Evolutionary conservation across 1,140 invertebrate species (phyloP), one percentile per base, ranked within the genome.

Genomic region (Cherax destructor): DNA sequence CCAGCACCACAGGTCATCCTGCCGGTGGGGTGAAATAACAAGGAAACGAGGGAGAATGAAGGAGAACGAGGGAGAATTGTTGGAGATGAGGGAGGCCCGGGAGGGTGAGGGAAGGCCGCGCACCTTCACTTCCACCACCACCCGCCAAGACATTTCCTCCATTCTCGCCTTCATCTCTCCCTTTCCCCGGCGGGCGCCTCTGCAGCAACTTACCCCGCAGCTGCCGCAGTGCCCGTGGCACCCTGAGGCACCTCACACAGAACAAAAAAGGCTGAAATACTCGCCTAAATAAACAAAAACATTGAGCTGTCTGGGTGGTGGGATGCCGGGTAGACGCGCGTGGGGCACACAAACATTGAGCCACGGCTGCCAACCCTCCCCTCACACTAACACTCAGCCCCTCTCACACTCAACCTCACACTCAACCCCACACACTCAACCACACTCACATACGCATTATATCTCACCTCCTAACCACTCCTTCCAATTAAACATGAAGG

Each of bases 311-410:
- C 52, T 65, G 52, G 72, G 76, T 52, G 76, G 56, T 74, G 77
- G 47, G 88, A 85, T 78, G 83, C 81, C 88, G 81, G 88, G 88
- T 78, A 76, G 88, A 91, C 88, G 88, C 88, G 88, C 88, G 88
- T 90, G 85, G 88, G 83, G 74, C 88, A 91, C 88, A 91, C 88
- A 91, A 91, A 91, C 88, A 91, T 84, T 91, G 88, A 56, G 24
- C 65, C 87, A 89, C 59, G 87, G 79, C 49, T 89, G 79, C 87
- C 87, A 89, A 89, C 87, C 87, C 61, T 65, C 61, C 13, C 21
- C 61, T 13, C 21, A 18, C 5, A 5, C 61, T 18, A 1, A 11
- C 61, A 56, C 52, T 13, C 52, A 9, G 5, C 52, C 52, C 52
- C 13, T 13, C 52, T 4, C 4, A 56, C 52, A 56, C 52, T 10